These are phyloP conservation scores for Halcyon smyrnensis DNA, from an alignment of 2,797 vertebrate genomes.

Conservation along the genomic window DNA sequence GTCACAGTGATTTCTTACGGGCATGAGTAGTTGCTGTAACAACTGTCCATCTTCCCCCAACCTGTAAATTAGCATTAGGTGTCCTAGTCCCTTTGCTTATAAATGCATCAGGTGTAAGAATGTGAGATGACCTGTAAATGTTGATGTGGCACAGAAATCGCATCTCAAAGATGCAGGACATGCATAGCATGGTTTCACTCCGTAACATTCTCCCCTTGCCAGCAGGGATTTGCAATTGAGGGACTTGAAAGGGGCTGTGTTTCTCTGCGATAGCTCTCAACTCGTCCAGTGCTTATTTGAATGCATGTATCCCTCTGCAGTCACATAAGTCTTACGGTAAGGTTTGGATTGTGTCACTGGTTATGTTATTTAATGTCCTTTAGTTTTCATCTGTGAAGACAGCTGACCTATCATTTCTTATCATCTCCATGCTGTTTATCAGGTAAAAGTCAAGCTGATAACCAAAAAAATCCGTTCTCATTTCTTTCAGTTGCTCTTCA, in stretches of 20 bases:
- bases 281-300: not conserved
- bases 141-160: not conserved
- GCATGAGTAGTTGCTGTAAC: not conserved
- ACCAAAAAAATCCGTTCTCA: not conserved
- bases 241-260: not conserved
- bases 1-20: not conserved
- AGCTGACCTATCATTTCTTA: not conserved
- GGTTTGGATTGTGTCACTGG: not conserved
- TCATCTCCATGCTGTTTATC: not conserved
- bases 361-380: not conserved
- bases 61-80: not conserved
- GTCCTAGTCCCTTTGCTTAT: not conserved
- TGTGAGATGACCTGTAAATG: not conserved
- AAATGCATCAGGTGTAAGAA: not conserved
- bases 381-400: not conserved
- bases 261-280: not conserved
- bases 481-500: not conserved
- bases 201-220: not conserved
- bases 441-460: not conserved
- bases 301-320: not conserved
- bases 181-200: fast-evolving
- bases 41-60: not conserved
- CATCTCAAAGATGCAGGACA: fast-evolving
- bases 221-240: not conserved
- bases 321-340: not conserved